phyloP scores from a whole-genome alignment of 2,113 vertebrate genomes.

The Murina feae region DNA sequence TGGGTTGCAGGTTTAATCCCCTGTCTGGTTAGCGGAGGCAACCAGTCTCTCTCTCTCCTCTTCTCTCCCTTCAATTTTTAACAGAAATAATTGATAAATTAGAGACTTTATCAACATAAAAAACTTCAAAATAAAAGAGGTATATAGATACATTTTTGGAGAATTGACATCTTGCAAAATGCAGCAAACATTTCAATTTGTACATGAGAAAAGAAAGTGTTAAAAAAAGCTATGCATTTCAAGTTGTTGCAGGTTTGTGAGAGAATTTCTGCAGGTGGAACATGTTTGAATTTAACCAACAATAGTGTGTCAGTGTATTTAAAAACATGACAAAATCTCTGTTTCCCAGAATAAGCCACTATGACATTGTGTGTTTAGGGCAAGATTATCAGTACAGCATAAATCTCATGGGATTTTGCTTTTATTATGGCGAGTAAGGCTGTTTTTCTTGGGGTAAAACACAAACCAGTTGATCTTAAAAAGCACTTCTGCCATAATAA shows the following conservation, averaged over 20 bases:
- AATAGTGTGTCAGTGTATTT: conserved; percentile 86
- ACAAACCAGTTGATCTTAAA: conserved; percentile 90
- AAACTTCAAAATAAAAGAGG: no score
- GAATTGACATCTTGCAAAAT: no score
- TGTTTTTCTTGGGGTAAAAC: conserved; percentile 91
- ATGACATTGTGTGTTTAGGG: conserved; percentile 84
- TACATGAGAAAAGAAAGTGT: conserved; percentile 88
- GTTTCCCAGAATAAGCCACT: conserved; percentile 84
- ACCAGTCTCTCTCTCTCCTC: no score
- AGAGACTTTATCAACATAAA: no score
- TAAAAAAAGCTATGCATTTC: conserved; percentile 88
- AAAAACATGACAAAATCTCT: conserved; percentile 88
- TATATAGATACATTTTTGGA: no score
- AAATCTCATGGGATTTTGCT: conserved; percentile 88
- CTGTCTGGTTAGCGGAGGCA: no score
- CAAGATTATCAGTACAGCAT: conserved; percentile 87
- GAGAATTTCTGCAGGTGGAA: conserved; percentile 87
- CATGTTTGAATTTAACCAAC: conserved; percentile 87
- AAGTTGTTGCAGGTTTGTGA: conserved; percentile 90
- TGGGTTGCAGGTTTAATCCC: no score
- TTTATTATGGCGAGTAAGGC: conserved; percentile 91
- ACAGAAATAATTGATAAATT: no score
- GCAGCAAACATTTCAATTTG: no score
- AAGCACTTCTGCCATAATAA: conserved; percentile 87
- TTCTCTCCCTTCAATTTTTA: no score